Evolutionary conservation across 2,888 invertebrate genomes (phyloP).

Genomic region (Drosophila testacea): DNA sequence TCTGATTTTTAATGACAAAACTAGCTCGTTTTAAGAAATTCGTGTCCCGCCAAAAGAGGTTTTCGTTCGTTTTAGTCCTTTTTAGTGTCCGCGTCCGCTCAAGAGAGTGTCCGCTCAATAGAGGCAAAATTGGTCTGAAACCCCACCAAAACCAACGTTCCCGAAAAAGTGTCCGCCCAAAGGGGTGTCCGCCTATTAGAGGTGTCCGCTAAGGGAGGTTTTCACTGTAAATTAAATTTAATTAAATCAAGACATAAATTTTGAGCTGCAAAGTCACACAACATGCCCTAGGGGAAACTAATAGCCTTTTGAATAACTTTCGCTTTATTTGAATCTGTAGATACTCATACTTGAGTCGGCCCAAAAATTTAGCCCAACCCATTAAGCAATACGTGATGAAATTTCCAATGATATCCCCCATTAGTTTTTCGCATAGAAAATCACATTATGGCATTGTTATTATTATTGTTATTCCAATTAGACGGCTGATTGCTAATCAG

Average conservation of each 20-base stretch:
- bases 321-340: constrained; percentile 25
- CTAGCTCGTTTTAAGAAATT: no score
- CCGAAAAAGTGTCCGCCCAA: no score
- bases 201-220: no score
- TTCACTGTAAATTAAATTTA: constrained; percentile 63
- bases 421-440: constrained; percentile 6
- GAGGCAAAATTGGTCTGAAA: no score
- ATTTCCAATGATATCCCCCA: constrained; percentile 27
- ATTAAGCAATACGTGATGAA: constrained; percentile 31
- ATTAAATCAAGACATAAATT: constrained; percentile 69
- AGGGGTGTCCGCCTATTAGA: no score
- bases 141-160: no score
- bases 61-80: no score
- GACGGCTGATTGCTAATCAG: constrained; percentile 28
- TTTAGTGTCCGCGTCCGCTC: no score
- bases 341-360: constrained; percentile 22
- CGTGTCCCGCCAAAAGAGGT: no score
- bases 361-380: constrained; percentile 3
- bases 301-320: constrained; percentile 25
- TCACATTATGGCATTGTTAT: constrained; percentile 2
- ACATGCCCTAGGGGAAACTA: constrained; percentile 14
- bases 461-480: constrained; percentile 27
- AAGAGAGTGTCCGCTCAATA: no score
- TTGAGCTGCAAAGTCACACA: constrained; percentile 23
- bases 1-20: no score